Evolutionary conservation across 2,888 invertebrate species (phyloP), one percentile per base, ranked within the genome.

Genomic region (Acleris laterana): DNA sequence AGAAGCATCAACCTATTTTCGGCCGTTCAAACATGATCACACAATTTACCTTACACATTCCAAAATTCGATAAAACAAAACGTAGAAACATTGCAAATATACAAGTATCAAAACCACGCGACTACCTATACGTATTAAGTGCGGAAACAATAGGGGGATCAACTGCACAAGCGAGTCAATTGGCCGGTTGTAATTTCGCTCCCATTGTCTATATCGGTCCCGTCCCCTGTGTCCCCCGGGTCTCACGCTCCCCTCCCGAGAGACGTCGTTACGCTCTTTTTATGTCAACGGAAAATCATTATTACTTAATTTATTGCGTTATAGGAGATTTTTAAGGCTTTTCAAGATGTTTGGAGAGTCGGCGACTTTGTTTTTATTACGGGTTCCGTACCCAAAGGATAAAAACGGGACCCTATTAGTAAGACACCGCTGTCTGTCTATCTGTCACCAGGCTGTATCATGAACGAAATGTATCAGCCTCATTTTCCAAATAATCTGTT

Each of bases 71-170:
- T 16, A n/a, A 44, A n/a, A 13, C n/a, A 28, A 28, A n/a, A n/a
- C 16, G 7, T 51, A 0, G 0, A 25, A 25, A 9, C 1, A 3
- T 20, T 7, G 2, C 5, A 49, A 49, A 49, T 13, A 20, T 19
- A 46, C 22, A 46, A 65, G 32, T 44, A 85, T 87, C 90, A 89
- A 91, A 75, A 69, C 68, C 3, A 5, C 0, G 53, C 6, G 17
- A 20, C 79, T 78, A 69, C 32, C 52, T 19, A 63, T 59, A 61
- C 69, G 71, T 76, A 83, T 80, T 77, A 83, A 84, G 82, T 88
- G 85, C 87, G 90, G 91, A 90, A 90, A 92, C 92, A 92, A 91
- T 91, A 84, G 88, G 85, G 86, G 89, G 81, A 91, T 90, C 90
- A 90, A 85, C 87, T 87, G 84, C 82, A 85, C 86, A 86, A 88